A percentile compares a stretch with the other conserved stretches of the same genome.
Evolutionary conservation across 2,113 vertebrate species (phyloP).

Genomic region (Calyptommatus sinebrachiatus): DNA sequence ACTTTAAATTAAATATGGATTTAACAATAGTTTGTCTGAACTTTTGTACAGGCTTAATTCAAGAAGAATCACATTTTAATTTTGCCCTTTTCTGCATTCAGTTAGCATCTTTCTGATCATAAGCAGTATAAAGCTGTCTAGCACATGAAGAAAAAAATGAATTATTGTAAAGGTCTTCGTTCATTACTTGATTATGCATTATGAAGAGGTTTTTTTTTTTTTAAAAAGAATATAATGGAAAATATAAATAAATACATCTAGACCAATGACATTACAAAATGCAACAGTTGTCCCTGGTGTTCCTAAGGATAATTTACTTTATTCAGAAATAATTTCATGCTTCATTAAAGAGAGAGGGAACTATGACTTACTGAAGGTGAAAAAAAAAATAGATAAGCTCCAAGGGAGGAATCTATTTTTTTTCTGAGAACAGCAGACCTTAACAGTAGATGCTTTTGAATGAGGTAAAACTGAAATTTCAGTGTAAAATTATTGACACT

Average conservation of each 20-base stretch:
- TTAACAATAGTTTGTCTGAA: neutral
- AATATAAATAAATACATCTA: conserved; percentile 44
- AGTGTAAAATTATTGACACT: neutral
- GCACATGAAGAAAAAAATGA: conserved; percentile 22
- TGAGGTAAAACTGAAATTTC: neutral
- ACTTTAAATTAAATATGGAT: conserved; percentile 34
- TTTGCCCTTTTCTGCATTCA: conserved; percentile 20
- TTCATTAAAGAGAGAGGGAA: conserved; percentile 52
- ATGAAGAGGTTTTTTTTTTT: conserved; percentile 12
- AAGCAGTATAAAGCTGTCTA: conserved; percentile 15
- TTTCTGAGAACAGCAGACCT: conserved; percentile 16
- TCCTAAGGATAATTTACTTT: conserved; percentile 57
- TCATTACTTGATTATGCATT: conserved; percentile 52
- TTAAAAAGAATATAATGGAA: neutral
- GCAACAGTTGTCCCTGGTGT: conserved; percentile 32
- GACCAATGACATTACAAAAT: conserved; percentile 39
- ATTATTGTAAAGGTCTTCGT: conserved; percentile 42
- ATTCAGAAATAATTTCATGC: conserved; percentile 54
- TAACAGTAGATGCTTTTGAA: conserved; percentile 24
- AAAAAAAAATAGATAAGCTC: conserved; percentile 19
- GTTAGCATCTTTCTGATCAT: conserved; percentile 31
- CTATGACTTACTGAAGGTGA: conserved; percentile 49
- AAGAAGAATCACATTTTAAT: conserved; percentile 22
- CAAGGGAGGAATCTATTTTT: neutral
- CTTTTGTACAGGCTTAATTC: conserved; percentile 29